Conservation (phyloP, 1,140 invertebrate genomes). For the Chelonus insularis region DNA sequence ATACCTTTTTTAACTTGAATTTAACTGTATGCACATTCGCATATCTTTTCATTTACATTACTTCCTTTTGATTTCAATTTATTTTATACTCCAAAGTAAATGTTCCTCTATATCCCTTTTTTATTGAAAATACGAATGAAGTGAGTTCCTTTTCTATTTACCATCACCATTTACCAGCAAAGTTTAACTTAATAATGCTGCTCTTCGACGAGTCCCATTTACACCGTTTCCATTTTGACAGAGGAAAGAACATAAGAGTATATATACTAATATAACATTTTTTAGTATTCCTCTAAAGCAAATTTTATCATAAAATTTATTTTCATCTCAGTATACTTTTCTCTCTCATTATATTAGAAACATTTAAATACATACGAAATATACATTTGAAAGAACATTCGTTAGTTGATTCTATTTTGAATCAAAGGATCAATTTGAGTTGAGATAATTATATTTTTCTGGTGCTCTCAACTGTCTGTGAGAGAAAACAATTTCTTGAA, state of each 20-base stretch:
- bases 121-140: constrained; percentile 9
- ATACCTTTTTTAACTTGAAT: constrained; percentile 42
- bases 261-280: too few relatives aligned
- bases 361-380: too few relatives aligned
- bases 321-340: too few relatives aligned
- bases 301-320: too few relatives aligned
- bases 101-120: background rate
- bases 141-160: background rate
- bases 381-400: too few relatives aligned
- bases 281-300: too few relatives aligned
- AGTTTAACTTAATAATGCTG: constrained; percentile 12
- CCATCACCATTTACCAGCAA: background rate
- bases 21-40: background rate
- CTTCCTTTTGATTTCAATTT: constrained; percentile 12
- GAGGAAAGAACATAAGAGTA: background rate
- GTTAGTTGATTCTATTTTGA: too few relatives aligned
- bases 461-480: too few relatives aligned
- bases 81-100: constrained; percentile 9
- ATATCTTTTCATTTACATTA: background rate
- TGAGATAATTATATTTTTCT: too few relatives aligned
- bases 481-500: too few relatives aligned
- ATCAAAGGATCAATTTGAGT: too few relatives aligned
- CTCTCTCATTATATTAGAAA: too few relatives aligned
- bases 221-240: constrained; percentile 1
- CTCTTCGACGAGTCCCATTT: constrained; percentile 2